phyloP scores from a whole-genome alignment of 1,140 invertebrate genomes.

The Rhizoglyphus robini region DNA sequence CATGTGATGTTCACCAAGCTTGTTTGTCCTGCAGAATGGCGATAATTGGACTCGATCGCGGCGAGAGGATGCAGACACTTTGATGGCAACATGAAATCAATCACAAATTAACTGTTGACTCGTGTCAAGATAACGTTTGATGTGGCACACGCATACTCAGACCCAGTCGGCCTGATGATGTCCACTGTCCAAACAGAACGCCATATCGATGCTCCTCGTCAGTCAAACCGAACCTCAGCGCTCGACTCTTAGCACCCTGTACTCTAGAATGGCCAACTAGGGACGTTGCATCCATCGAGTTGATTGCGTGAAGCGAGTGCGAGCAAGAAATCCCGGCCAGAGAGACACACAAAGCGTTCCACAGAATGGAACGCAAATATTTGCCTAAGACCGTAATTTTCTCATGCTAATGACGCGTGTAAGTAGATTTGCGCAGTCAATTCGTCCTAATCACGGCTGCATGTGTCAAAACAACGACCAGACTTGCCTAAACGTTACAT shows the following conservation, averaged over 20 bases:
- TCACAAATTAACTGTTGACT: conserved; percentile 10
- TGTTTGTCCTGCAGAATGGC: too few relatives aligned
- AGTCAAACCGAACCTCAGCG: too few relatives aligned
- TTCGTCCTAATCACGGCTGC: not conserved
- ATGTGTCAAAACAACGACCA: not conserved
- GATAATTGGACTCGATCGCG: too few relatives aligned
- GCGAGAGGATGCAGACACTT: too few relatives aligned
- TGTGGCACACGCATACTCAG: conserved; percentile 7
- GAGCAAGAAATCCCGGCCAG: too few relatives aligned
- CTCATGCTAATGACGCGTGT: conserved; percentile 13
- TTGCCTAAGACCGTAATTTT: not conserved
- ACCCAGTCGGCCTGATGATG: not conserved
- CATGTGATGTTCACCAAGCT: too few relatives aligned
- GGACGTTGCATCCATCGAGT: not conserved
- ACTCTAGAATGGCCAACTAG: too few relatives aligned
- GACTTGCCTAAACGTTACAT: not conserved
- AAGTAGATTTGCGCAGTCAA: conserved; percentile 1
- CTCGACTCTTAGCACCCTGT: too few relatives aligned
- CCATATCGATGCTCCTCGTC: too few relatives aligned
- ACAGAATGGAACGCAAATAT: conserved; percentile 6
- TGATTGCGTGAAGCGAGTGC: not conserved
- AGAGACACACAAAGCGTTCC: too few relatives aligned
- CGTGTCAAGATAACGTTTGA: conserved; percentile 6
- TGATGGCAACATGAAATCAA: not conserved
- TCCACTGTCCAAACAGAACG: too few relatives aligned